These are phyloP conservation scores for Odontomyia ornata DNA, from an alignment of 2,888 invertebrate species.

Conservation along the genomic window DNA sequence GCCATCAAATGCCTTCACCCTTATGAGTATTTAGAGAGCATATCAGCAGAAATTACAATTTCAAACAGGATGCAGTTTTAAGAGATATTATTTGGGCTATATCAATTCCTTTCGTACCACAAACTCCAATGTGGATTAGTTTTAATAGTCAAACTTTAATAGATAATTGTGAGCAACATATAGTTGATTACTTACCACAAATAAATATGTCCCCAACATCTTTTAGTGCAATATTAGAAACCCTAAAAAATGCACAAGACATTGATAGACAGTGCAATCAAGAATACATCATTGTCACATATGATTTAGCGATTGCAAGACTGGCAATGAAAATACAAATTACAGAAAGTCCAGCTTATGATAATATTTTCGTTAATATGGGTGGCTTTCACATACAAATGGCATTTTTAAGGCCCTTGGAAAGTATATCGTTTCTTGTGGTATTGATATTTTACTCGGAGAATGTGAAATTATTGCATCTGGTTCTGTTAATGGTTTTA, in stretches of 20 bases:
- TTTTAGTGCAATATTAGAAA: background rate
- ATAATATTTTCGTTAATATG: too few species aligned
- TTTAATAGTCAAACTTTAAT: background rate
- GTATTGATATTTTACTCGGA: slow-evolving; percentile 46
- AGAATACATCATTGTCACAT: too few species aligned
- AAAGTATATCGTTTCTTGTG: slow-evolving; percentile 50
- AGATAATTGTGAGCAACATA: background rate
- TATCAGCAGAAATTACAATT: too few species aligned
- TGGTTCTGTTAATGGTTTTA: slow-evolving; percentile 41
- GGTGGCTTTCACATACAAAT: slow-evolving; percentile 51
- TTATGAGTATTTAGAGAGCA: too few species aligned
- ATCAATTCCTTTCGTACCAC: background rate
- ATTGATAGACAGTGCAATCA: background rate
- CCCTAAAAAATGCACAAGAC: background rate
- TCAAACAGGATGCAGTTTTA: background rate
- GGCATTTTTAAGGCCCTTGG: slow-evolving; percentile 53
- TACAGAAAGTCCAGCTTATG: too few species aligned
- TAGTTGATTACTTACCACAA: background rate
- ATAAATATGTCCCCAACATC: background rate
- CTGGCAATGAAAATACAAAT: too few species aligned
- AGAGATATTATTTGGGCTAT: background rate
- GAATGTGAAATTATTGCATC: slow-evolving; percentile 42
- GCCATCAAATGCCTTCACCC: too few species aligned
- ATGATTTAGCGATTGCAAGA: too few species aligned
- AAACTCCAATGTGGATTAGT: slow-evolving; percentile 8